Percentiles rank a stretch among this genome's conserved stretches.
Conservation (phyloP, 2,888 invertebrate genomes). For the Troides helena region DNA sequence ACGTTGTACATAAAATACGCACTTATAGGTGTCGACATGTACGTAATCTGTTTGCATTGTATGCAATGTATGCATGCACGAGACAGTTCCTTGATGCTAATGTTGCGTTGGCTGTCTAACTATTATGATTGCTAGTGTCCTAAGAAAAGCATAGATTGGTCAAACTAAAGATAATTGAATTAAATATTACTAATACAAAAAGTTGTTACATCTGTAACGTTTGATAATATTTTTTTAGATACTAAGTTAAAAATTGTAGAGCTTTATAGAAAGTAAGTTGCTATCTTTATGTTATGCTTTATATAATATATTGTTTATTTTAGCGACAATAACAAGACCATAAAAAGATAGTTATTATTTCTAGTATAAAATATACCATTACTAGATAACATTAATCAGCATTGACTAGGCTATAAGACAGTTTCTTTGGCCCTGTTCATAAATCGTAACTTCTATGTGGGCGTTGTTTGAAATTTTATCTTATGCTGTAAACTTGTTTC, state of each 20-base stretch:
- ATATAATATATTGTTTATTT: no score
- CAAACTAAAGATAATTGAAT: not conserved
- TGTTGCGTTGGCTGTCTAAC: conserved; percentile 36
- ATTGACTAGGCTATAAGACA: conserved; percentile 12
- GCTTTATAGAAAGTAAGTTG: no score
- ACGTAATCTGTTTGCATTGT: conserved; percentile 27
- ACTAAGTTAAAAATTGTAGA: no score
- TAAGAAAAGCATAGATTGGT: conserved; percentile 21
- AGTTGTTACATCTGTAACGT: not conserved
- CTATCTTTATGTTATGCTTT: no score
- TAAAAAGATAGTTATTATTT: not conserved
- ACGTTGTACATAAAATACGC: conserved; percentile 24
- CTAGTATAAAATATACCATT: not conserved
- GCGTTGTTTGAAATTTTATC: conserved; percentile 14
- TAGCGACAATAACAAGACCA: no score
- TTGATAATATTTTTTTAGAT: no score
- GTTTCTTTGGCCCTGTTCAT: conserved; percentile 17
- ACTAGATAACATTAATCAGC: not conserved
- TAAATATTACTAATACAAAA: not conserved
- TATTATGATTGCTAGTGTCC: conserved; percentile 35
- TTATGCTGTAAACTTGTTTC: conserved; percentile 9
- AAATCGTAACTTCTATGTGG: conserved; percentile 3
- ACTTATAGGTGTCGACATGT: conserved; percentile 23
- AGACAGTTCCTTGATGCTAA: conserved; percentile 34
- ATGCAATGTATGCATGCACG: conserved; percentile 23